Conservation (phyloP, 2,888 invertebrate genomes). For the Lasioglossum morio region DNA sequence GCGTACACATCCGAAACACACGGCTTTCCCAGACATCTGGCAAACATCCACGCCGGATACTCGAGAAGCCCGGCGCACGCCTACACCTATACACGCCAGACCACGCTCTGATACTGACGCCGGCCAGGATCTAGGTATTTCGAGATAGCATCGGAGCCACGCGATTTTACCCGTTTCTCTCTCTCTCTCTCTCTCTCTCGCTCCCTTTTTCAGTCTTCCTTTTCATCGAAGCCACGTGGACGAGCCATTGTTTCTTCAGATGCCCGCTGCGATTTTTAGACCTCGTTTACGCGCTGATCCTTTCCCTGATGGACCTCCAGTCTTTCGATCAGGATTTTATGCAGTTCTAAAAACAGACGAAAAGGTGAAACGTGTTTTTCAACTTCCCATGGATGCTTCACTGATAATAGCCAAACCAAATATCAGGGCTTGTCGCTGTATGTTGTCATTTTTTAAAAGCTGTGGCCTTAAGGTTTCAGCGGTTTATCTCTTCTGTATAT, state of each 20-base stretch:
- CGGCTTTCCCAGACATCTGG: slow-evolving; percentile 76
- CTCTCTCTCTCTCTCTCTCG: slow-evolving; percentile 4
- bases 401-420: no score
- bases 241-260: neutral
- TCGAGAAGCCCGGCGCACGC: slow-evolving; percentile 63
- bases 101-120: slow-evolving; percentile 41
- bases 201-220: neutral
- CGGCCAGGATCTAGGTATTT: slow-evolving; percentile 67
- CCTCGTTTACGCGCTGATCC: neutral
- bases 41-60: slow-evolving; percentile 75
- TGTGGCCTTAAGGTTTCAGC: no score
- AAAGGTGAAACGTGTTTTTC: no score
- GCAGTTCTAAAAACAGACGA: neutral
- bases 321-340: neutral
- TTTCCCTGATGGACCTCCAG: neutral
- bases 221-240: slow-evolving; percentile 12
- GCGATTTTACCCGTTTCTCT: slow-evolving; percentile 49
- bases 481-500: no score
- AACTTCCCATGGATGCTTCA: no score
- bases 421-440: no score
- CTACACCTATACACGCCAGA: slow-evolving; percentile 55
- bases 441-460: no score
- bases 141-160: slow-evolving; percentile 59
- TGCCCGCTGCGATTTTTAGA: slow-evolving; percentile 2
- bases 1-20: slow-evolving; percentile 63